A percentile compares a stretch with the other conserved stretches of the same genome.
Evolutionary conservation across 2,797 vertebrate species (phyloP).

Genomic region (Tiaroga cobitis): DNA sequence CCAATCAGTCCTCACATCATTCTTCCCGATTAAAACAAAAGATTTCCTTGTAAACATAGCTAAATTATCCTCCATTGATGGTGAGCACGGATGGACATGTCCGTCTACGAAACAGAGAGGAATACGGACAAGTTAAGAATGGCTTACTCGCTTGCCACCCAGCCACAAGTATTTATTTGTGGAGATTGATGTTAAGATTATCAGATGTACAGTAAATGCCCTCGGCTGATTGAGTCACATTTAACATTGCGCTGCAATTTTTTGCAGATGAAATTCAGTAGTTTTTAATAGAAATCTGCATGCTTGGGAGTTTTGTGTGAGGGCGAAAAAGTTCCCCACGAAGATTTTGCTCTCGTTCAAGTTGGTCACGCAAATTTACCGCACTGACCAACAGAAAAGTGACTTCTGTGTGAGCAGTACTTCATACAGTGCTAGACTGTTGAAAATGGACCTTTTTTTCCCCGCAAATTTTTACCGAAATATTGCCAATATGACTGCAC

Average conservation of each 20-base stretch:
- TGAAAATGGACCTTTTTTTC: neutral
- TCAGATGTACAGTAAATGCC: neutral
- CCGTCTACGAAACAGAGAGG: neutral
- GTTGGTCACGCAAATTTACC: neutral
- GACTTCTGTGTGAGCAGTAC: neutral
- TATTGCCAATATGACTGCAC: neutral
- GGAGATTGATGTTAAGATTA: neutral
- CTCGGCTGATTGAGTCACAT: neutral
- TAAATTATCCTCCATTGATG: neutral
- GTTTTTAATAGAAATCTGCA: neutral
- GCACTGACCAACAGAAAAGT: neutral
- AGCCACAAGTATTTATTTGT: neutral
- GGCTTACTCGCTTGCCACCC: neutral
- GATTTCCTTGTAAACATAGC: no score
- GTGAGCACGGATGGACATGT: neutral
- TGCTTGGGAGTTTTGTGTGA: neutral
- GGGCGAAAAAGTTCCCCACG: neutral
- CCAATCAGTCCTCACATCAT: no score
- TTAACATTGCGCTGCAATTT: neutral
- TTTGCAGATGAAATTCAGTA: neutral
- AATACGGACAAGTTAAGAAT: neutral
- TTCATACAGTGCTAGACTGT: neutral
- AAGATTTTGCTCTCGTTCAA: neutral
- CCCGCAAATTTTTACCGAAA: neutral
- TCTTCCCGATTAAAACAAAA: no score